Percentiles rank a stretch among this genome's conserved stretches.
These are phyloP conservation scores for Amblyjoppa proteus DNA, from an alignment of 2,888 invertebrate species.

Conservation along the genomic window DNA sequence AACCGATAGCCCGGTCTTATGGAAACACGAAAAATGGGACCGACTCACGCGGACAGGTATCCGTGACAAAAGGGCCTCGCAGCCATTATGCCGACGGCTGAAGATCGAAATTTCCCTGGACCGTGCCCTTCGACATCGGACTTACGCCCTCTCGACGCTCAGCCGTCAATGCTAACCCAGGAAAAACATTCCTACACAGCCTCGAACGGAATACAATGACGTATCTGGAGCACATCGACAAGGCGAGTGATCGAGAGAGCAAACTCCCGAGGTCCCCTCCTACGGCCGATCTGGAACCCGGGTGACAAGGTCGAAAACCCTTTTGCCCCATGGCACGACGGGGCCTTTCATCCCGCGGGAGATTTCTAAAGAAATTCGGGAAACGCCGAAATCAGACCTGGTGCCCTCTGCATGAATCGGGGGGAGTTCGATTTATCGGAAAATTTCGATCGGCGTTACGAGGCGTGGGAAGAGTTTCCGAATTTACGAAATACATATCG, in stretches of 20 bases:
- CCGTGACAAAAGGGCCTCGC: slow-evolving; percentile 55
- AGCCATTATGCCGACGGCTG: background rate
- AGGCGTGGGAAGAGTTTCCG: slow-evolving; percentile 61
- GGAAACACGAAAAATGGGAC: slow-evolving; percentile 49
- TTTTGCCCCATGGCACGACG: slow-evolving; percentile 30
- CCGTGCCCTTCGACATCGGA: background rate
- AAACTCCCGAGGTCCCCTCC: slow-evolving; percentile 33
- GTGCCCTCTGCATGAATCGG: background rate
- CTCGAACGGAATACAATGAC: slow-evolving; percentile 38
- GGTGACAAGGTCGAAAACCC: slow-evolving; percentile 57
- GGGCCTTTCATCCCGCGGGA: slow-evolving; percentile 36
- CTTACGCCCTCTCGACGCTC: background rate
- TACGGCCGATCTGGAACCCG: slow-evolving; percentile 38
- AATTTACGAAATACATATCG: slow-evolving; percentile 52
- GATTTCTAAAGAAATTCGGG: slow-evolving; percentile 45
- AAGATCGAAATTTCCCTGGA: background rate
- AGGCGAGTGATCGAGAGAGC: slow-evolving; percentile 2
- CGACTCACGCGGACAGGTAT: slow-evolving; percentile 62
- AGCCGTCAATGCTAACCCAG: slow-evolving; percentile 13
- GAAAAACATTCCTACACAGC: slow-evolving; percentile 36
- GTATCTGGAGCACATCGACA: slow-evolving; percentile 57
- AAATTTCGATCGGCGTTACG: slow-evolving; percentile 48
- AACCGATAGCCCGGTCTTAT: background rate
- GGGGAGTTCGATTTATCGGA: slow-evolving; percentile 60
- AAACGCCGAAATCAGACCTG: slow-evolving; percentile 5